Evolutionary conservation across 2,797 vertebrate species (phyloP), one percentile per base, ranked within the genome.

Genomic region (Oreortyx pictus): DNA sequence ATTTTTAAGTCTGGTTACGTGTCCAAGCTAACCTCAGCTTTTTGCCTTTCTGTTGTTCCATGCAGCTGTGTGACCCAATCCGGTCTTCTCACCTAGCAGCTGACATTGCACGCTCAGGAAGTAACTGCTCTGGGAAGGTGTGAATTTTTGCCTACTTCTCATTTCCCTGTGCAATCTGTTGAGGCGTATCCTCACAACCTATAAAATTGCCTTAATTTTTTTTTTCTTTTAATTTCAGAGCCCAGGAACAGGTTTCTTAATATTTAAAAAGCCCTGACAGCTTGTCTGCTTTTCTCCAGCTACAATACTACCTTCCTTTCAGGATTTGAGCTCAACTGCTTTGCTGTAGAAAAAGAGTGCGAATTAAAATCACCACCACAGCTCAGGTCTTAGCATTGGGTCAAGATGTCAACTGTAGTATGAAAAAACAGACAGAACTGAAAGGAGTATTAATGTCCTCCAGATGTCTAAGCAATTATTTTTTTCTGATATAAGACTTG

Each of bases 1-100:
- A 6, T 75, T 89, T 88, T 82, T 60, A 86, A 89, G 91, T 88
- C 62, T 52, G 22, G 17, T 37, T 87, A 52, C 54, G 83, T 72
- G 84, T 65, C 78, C 72, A 89, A 47, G 50, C 17, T 41, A 73
- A 71, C 72, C 61, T 93, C 46, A 66, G 43, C 75, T 43, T 68
- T 93, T 85, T 47, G 62, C 54, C 8, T 6, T 91, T 66, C 22
- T 61, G 20, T 35, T 82, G 25, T 80, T 90, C 88, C 39, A 41
- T 41, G 35, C 60, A 60, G 56, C 1, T 3, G 18, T 73, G 49
- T n/a, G 67, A 90, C 22, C 52, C 71, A 14, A 64, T 72, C 3
- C n/a, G 65, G 59, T 41, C 49, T 57, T 50, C 61, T 74, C 62
- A 54, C n/a, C 44, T 1, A 82, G 88, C 77, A 88, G 17, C 57